Base-by-base conservation (phyloP, 2,888 invertebrate genomes). In the Noctuana brunneofusca region DNA sequence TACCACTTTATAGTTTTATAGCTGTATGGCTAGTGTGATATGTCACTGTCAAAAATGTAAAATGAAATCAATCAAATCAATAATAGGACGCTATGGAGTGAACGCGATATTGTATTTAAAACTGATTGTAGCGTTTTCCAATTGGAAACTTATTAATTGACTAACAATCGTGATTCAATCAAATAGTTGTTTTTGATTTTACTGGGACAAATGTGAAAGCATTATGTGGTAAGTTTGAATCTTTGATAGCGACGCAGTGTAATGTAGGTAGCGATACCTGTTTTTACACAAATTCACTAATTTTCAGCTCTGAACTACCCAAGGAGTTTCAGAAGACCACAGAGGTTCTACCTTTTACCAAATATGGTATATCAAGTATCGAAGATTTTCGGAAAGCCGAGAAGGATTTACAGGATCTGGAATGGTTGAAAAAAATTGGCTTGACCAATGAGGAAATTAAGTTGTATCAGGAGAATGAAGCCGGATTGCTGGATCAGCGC, bases 381-480 rank as follows among this genome's bases (percentile, higher is more conserved):
- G 72, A 86, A 69, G 84, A 92, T 65, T 92, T 92, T 69, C 75
- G 83, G 64, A 78, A 84, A 59, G 81, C 80, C 1, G 82, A 91
- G 65, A 75, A 84, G 46, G 80, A 86, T 52, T 71, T 87, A 20
- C 78, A 87, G 46, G 76, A 85, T 69, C 71, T 86, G 43, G 92
- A 92, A 75, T 79, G 80, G 73, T 71, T 93, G 54, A 92, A 88
- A 69, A 87, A 83, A 54, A 84, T 83, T 43, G 93, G 92, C 32
- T 75, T 93, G 4, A 81, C 86, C 3, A 75, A 81, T 54, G 87
- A 92, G 4, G 93, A 93, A 76, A 84, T 93, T 18, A 81, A 89
- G 69, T 67, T 93, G n/a, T 89, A 89, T 55, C 77, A 83, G 46
- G 92, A 92, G 55, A 86, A 86, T 70, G 85, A 92, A 74, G 82